A percentile compares a stretch with the other conserved stretches of the same genome.
Conservation (phyloP, 2,888 invertebrate genomes). For the Colletes collaris region DNA sequence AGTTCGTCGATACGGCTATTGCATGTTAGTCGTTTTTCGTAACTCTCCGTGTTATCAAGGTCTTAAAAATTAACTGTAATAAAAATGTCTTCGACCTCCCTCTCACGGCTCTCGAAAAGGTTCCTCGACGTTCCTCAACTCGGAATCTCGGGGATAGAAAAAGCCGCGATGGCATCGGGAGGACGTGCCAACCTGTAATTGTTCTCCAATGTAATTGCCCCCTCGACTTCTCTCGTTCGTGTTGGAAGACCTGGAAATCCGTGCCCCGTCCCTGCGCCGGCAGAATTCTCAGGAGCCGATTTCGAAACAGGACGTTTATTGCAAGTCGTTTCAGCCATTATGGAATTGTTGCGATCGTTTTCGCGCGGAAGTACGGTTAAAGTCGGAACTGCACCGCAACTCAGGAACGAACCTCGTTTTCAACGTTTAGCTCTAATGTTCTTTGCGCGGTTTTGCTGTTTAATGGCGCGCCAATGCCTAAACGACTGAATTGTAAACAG, state of each 20-base stretch:
- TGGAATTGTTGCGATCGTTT: conserved; percentile 38
- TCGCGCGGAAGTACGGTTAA: conserved; percentile 21
- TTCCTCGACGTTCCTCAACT: conserved; percentile 70
- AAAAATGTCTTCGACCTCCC: conserved; percentile 51
- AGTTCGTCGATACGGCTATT: too few relatives aligned
- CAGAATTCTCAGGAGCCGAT: conserved; percentile 46
- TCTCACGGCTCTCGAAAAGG: conserved; percentile 61
- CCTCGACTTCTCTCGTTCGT: conserved; percentile 45
- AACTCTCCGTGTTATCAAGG: not conserved
- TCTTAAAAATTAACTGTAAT: conserved; percentile 34
- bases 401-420: too few relatives aligned
- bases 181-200: conserved; percentile 80
- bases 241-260: conserved; percentile 56
- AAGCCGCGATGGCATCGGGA: conserved; percentile 74
- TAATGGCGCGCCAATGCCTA: too few relatives aligned
- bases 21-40: conserved; percentile 2
- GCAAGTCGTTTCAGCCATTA: conserved; percentile 28
- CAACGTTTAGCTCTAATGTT: too few relatives aligned
- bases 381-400: not conserved
- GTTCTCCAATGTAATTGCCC: conserved; percentile 80
- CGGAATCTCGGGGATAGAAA: conserved; percentile 75
- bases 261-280: conserved; percentile 26
- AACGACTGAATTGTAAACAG: too few relatives aligned
- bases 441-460: too few relatives aligned
- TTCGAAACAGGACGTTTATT: conserved; percentile 40